phyloP scores from a whole-genome alignment of 1,140 invertebrate species.

The Gerris buenoi region DNA sequence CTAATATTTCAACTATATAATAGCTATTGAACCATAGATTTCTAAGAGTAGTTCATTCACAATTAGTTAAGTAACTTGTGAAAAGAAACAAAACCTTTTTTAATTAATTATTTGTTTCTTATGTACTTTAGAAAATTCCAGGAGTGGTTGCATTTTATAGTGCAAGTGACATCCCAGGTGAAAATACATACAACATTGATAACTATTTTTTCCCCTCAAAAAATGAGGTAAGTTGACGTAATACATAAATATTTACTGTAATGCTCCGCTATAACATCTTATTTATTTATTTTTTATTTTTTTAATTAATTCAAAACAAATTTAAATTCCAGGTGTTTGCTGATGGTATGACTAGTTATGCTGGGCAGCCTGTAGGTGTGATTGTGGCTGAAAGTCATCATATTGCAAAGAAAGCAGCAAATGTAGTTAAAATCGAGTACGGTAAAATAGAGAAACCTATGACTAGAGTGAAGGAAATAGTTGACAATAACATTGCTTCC shows the following conservation, averaged over 20 bases:
- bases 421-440: slow-evolving; percentile 50
- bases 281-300: no score
- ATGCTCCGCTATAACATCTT: no score
- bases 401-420: slow-evolving; percentile 44
- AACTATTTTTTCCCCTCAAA: no score
- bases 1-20: no score
- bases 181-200: slow-evolving; percentile 34
- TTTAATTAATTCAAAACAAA: no score
- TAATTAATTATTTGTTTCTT: no score
- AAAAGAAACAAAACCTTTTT: no score
- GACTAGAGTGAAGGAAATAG: neutral
- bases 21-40: no score
- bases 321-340: slow-evolving; percentile 32
- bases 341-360: slow-evolving; percentile 38
- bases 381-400: slow-evolving; percentile 44
- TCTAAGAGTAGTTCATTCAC: no score
- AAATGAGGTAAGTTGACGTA: no score
- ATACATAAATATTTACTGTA: no score
- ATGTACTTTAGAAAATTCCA: slow-evolving; percentile 39
- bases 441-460: slow-evolving; percentile 3
- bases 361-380: slow-evolving; percentile 55
- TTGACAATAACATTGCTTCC: slow-evolving; percentile 3
- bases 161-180: slow-evolving; percentile 59
- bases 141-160: slow-evolving; percentile 55
- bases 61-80: no score